Evolutionary conservation across 2,888 invertebrate species (phyloP).

Genomic region (Melipona bicolor): DNA sequence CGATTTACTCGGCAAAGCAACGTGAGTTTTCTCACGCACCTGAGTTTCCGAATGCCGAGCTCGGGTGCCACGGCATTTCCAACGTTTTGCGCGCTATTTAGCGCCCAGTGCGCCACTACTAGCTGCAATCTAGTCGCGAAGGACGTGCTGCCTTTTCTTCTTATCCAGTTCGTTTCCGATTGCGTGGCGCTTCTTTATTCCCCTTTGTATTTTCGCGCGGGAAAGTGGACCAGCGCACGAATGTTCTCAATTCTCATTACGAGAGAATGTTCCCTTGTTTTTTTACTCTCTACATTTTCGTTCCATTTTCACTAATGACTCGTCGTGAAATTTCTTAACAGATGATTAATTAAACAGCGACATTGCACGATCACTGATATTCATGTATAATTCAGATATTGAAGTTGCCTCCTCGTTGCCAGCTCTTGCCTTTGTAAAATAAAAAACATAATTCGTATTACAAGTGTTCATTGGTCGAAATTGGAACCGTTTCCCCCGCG

Average conservation of each 20-base stretch:
- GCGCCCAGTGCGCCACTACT: constrained; percentile 11
- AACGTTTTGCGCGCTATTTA: constrained; percentile 56
- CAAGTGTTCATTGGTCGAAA: background rate
- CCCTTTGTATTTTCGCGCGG: constrained; percentile 1
- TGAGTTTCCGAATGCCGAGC: constrained; percentile 67
- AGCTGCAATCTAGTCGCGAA: constrained; percentile 29
- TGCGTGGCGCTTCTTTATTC: constrained; percentile 28
- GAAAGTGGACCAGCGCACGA: constrained; percentile 16
- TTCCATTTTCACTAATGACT: background rate
- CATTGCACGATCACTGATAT: too few species aligned
- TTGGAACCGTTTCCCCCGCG: background rate
- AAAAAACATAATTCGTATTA: too few species aligned
- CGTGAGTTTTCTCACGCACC: constrained; percentile 80
- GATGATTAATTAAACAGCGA: too few species aligned
- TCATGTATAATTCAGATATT: too few species aligned
- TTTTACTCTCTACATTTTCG: background rate
- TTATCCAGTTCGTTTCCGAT: constrained; percentile 27
- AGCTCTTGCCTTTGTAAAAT: too few species aligned
- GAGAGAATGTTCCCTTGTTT: background rate
- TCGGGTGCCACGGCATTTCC: constrained; percentile 56
- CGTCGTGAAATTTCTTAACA: background rate
- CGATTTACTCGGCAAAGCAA: constrained; percentile 49
- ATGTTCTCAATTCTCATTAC: background rate
- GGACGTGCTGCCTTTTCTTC: constrained; percentile 26
- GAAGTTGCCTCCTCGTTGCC: too few species aligned